phyloP scores from a whole-genome alignment of 2,888 invertebrate genomes.

The Eristalis arbustorum region DNA sequence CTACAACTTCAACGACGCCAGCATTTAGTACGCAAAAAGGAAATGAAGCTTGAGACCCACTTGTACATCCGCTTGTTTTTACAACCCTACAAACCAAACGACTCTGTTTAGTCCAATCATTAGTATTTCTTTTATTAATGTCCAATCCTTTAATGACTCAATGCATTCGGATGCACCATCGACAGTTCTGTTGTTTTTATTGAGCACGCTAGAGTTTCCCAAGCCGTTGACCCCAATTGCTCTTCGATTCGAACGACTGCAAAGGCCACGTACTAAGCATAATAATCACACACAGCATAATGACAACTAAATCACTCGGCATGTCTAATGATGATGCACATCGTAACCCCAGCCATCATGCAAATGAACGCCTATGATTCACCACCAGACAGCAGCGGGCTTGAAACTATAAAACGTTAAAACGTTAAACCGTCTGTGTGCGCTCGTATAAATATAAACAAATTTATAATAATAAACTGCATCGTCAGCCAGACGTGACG shows the following conservation, averaged over 20 bases:
- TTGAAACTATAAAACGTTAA: constrained; percentile 13
- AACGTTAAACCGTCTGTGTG: not conserved
- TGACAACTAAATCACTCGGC: constrained; percentile 53
- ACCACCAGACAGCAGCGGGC: constrained; percentile 18
- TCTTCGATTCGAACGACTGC: constrained; percentile 33
- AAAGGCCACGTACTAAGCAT: constrained; percentile 37
- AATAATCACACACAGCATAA: constrained; percentile 46
- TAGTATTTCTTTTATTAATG: not conserved
- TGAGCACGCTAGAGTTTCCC: not conserved
- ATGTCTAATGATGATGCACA: constrained; percentile 60
- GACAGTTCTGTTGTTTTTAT: not conserved
- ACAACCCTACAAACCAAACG: no score
- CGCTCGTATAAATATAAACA: constrained; percentile 45
- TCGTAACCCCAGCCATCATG: constrained; percentile 43
- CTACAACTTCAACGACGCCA: no score
- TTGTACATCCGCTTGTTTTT: no score
- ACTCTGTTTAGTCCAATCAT: no score
- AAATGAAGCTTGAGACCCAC: no score
- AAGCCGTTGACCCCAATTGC: constrained; percentile 58
- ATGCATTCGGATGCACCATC: not conserved
- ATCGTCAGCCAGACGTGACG: constrained; percentile 73
- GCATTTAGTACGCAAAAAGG: no score
- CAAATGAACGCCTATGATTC: constrained; percentile 52
- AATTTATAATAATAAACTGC: constrained; percentile 64
- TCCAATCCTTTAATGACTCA: not conserved